These are phyloP conservation scores for Oryzias celebensis DNA, from an alignment of 2,113 vertebrate species.

Conservation along the genomic window DNA sequence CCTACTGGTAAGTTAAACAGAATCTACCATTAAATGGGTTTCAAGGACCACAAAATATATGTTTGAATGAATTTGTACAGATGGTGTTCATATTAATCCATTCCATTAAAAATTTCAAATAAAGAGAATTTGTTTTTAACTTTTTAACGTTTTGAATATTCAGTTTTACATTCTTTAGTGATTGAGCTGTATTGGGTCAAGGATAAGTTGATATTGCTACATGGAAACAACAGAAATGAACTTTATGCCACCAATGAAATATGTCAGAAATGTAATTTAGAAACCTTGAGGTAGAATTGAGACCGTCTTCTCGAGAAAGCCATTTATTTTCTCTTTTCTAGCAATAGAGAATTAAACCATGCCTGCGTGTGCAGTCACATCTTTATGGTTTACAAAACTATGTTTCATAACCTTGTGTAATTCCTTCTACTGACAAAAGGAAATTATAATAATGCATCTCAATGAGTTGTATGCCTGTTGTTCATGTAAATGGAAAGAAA, in stretches of 20 bases:
- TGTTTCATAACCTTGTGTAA: conserved; percentile 27
- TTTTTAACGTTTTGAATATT: conserved; percentile 36
- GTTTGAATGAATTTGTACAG: conserved; percentile 35
- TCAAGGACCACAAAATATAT: conserved; percentile 38
- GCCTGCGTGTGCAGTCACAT: conserved; percentile 28
- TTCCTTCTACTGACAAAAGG: conserved; percentile 34
- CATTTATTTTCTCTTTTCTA: conserved; percentile 29
- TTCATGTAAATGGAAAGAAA: background rate
- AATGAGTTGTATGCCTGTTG: background rate
- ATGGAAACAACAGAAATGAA: conserved; percentile 48
- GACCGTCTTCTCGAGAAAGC: conserved; percentile 51
- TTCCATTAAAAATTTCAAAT: conserved; percentile 42
- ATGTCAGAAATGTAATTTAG: conserved; percentile 20
- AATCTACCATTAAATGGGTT: conserved; percentile 34
- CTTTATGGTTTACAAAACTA: conserved; percentile 33
- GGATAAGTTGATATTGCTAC: conserved; percentile 43
- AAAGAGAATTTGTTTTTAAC: conserved; percentile 42
- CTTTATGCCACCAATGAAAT: conserved; percentile 46
- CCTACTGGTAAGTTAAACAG: conserved; percentile 87
- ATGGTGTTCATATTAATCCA: conserved; percentile 38
- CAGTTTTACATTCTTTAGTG: conserved; percentile 32
- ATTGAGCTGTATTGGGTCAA: conserved; percentile 54
- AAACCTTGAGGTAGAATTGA: conserved; percentile 60
- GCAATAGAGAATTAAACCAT: conserved; percentile 28
- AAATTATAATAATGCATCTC: conserved; percentile 11